Evolutionary conservation across 2,113 vertebrate species (phyloP), one percentile per base, ranked within the genome.

Genomic region (Amblyopsis rosae): DNA sequence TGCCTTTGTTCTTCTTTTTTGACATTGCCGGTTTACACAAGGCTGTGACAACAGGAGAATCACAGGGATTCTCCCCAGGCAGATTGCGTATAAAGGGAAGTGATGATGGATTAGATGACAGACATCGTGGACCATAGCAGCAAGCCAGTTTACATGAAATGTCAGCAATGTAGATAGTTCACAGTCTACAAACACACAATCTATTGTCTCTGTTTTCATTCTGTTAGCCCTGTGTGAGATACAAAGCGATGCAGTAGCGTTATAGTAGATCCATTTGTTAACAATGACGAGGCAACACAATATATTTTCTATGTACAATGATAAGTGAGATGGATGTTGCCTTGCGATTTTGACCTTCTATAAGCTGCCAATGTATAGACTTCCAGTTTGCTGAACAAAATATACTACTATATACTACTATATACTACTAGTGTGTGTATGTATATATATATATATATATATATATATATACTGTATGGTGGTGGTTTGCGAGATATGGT

Each of bases 241-340:
- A 26, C 26, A 26, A 26, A 26, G 26, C 26, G 26, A 26, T 26
- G 26, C 26, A 26, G 35, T 41, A 8, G 5, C 4, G 35, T 5
- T 41, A 41, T 8, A 77, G 67, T 8, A 77, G 67, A 81, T 86
- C 73, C 78, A 50, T 88, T 86, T 85, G 70, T 80, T 84, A 26
- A 59, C 73, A 75, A 65, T 56, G 53, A 62, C 81, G 68, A 87
- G 90, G 88, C 80, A 87, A 91, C 86, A 82, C 83, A 82, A 87
- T 87, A 76, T 80, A 89, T 85, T 79, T 75, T 73, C 79, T 85
- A 86, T 82, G 70, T 81, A 49, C 73, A 76, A 76, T 84, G 88
- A 92, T 91, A 88, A 90, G 86, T 88, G 87, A 90, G 90, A 92
- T 84, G 83, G 82, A 90, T 90, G 83, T 61, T 63, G 77, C 64